phyloP scores from a whole-genome alignment of 2,888 invertebrate genomes.

The Ctenicera cuprea region DNA sequence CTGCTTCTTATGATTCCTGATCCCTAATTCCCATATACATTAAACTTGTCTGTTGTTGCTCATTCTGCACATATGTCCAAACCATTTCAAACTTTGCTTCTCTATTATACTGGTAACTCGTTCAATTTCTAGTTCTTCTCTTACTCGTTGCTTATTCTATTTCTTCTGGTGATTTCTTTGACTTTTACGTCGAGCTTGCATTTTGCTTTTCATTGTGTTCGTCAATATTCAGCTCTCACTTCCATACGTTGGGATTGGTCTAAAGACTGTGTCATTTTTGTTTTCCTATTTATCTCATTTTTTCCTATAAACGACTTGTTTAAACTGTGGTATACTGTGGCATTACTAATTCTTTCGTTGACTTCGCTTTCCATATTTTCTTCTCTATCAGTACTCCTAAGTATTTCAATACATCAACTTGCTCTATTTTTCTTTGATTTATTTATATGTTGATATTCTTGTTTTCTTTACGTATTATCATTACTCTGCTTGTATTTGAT shows the following conservation, averaged over 20 bases:
- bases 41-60: conserved; percentile 4
- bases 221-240: conserved; percentile 7
- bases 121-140: conserved; percentile 1
- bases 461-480: background rate
- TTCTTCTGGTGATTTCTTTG: background rate
- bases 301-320: conserved; percentile 5
- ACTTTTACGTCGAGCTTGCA: background rate
- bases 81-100: background rate
- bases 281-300: conserved; percentile 7
- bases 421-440: background rate
- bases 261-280: conserved; percentile 5
- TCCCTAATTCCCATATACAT: background rate
- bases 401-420: background rate
- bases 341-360: conserved; percentile 11
- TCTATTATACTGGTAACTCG: background rate
- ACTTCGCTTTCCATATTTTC: conserved; percentile 13
- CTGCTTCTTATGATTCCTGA: background rate
- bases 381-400: background rate
- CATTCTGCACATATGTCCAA: conserved; percentile 13
- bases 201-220: conserved; percentile 4
- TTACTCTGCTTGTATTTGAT: too few relatives aligned
- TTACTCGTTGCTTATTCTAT: background rate
- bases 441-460: background rate
- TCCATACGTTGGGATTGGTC: background rate
- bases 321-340: conserved; percentile 2